Evolutionary conservation across 2,888 invertebrate species (phyloP).

Genomic region (Drosophila diplacantha): DNA sequence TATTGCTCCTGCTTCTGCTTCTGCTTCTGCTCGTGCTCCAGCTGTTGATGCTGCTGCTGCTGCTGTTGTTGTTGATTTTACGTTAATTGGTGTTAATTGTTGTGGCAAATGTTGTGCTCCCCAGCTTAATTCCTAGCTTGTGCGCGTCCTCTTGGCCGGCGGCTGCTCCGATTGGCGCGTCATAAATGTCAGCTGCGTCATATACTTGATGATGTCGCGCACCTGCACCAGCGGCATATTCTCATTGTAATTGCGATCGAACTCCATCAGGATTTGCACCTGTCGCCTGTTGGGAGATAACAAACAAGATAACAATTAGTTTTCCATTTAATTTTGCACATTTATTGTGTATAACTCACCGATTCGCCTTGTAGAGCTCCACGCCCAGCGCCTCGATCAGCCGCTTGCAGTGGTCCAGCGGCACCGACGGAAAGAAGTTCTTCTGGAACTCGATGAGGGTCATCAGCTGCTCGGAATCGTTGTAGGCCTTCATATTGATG

Average conservation of each 20-base stretch:
- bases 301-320: neutral
- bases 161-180: slow-evolving; percentile 79
- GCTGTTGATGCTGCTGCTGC: slow-evolving; percentile 39
- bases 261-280: slow-evolving; percentile 86
- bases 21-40: slow-evolving; percentile 31
- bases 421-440: slow-evolving; percentile 88
- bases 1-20: slow-evolving; percentile 32
- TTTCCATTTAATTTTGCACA: neutral
- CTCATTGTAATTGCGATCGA: slow-evolving; percentile 86
- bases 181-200: slow-evolving; percentile 93
- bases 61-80: slow-evolving; percentile 20
- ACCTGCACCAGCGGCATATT: slow-evolving; percentile 89
- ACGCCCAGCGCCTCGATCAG: slow-evolving; percentile 89
- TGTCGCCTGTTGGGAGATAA: slow-evolving; percentile 82
- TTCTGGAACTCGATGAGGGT: slow-evolving; percentile 89
- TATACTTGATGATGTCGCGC: slow-evolving; percentile 88
- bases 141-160: slow-evolving; percentile 76
- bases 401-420: slow-evolving; percentile 86
- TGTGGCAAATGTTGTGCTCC: slow-evolving; percentile 77
- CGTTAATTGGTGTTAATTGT: slow-evolving; percentile 46
- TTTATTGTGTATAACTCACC: slow-evolving; percentile 80
- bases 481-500: slow-evolving; percentile 91
- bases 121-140: slow-evolving; percentile 79
- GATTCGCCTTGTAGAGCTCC: slow-evolving; percentile 89
- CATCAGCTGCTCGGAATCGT: slow-evolving; percentile 88